Base-by-base conservation (phyloP, 2,888 invertebrate genomes). In the Drepanosiphum platanoidis region DNA sequence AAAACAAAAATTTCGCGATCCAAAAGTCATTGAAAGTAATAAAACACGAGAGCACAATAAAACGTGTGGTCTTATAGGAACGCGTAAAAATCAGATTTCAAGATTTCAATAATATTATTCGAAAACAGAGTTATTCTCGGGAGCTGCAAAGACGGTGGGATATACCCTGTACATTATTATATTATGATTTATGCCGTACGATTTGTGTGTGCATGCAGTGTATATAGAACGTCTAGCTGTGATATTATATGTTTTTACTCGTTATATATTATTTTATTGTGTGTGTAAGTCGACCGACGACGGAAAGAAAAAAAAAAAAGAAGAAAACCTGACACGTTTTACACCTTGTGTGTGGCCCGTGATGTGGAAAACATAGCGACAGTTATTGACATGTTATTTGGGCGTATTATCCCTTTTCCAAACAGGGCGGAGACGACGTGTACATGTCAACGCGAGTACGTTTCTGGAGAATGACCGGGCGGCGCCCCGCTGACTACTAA, bases 401-500 rank as follows among this genome's bases (percentile, higher is more conserved):
- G 15, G 72, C 27, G 52, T 52, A 52, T 75, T 52, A 75, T 52
- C 52, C 75, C 22, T 75, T 75, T 75, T 75, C 74, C 27, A 72
- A 82, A 22, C 52, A 18, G 27, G 58, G 71, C 30, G 30, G 15
- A 30, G 71, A 71, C 81, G 70, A 30, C 32, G 58, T 30, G 81
- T 39, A 71, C 68, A n/a, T 79, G 80, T 80, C 70, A 52, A 22
- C 71, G 72, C n/a, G n/a, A n/a, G n/a, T n/a, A n/a, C 36, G 80
- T 70, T 39, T 71, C 27, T 82, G 42, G 15, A 66, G 46, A 18
- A 58, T 8, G 52, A 46, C 75, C 52, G 27, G 30, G n/a, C 39
- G 79, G 32, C 70, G 30, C 30, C 83, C 83, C 74, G 83, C 66
- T 74, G 83, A 46, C 39, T n/a, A n/a, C n/a, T n/a, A n/a, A n/a